Percentiles rank a stretch among this genome's conserved stretches.
Conservation (phyloP, 2,888 invertebrate genomes). For the Platypus cylindrus region DNA sequence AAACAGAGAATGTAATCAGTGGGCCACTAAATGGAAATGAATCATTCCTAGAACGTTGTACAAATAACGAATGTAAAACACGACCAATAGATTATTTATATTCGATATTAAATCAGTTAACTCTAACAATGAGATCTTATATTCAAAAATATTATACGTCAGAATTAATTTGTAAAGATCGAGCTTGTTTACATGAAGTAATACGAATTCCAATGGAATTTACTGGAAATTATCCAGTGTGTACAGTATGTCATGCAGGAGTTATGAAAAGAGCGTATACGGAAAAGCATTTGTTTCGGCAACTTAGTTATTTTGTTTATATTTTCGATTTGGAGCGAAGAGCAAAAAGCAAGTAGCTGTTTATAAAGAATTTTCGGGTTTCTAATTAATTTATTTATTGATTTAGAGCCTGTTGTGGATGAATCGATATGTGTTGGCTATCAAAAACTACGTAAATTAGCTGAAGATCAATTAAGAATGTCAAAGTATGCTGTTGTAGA, state of each 20-base stretch:
- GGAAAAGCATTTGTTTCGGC: slow-evolving; percentile 70
- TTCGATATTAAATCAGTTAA: slow-evolving; percentile 61
- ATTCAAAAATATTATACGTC: slow-evolving; percentile 66
- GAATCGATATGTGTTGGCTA: slow-evolving; percentile 45
- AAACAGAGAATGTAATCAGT: slow-evolving; percentile 30
- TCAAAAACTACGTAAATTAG: slow-evolving; percentile 49
- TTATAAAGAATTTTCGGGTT: too few species aligned
- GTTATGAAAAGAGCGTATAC: slow-evolving; percentile 67
- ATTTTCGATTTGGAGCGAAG: slow-evolving; percentile 61
- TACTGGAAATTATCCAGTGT: slow-evolving; percentile 51
- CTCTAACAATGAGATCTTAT: slow-evolving; percentile 50
- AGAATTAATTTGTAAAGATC: slow-evolving; percentile 81
- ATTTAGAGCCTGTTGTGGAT: slow-evolving; percentile 42
- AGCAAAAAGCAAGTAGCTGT: slow-evolving; percentile 49
- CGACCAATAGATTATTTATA: slow-evolving; percentile 53
- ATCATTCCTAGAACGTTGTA: slow-evolving; percentile 56
- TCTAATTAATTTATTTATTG: slow-evolving; percentile 3
- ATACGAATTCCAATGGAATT: slow-evolving; percentile 46
- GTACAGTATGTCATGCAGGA: slow-evolving; percentile 62
- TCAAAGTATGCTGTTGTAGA: slow-evolving; percentile 59
- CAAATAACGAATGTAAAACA: slow-evolving; percentile 54
- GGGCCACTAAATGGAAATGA: slow-evolving; percentile 23
- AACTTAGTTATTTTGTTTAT: slow-evolving; percentile 67
- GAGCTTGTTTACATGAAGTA: slow-evolving; percentile 64
- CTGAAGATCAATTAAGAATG: slow-evolving; percentile 52